phyloP scores from a whole-genome alignment of 2,888 invertebrate species.

The Pecten maximus region DNA sequence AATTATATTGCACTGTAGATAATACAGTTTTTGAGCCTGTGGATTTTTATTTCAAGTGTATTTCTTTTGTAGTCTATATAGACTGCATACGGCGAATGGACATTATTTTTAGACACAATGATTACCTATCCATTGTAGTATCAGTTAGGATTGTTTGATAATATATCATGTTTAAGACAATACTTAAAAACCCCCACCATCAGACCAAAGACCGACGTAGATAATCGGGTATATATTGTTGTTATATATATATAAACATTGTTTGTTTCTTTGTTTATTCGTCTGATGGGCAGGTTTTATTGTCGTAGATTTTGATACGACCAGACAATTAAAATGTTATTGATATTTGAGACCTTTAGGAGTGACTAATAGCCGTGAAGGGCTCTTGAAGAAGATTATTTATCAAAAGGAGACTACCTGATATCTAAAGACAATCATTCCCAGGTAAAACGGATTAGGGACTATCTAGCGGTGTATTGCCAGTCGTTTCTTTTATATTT shows the following conservation, averaged over 20 bases:
- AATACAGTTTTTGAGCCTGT: too few relatives aligned
- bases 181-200: too few relatives aligned
- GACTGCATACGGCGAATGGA: too few relatives aligned
- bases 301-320: neutral
- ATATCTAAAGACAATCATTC: neutral
- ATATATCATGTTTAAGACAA: too few relatives aligned
- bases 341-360: neutral
- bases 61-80: too few relatives aligned
- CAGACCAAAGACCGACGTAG: neutral
- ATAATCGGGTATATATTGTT: neutral
- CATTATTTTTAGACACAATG: too few relatives aligned
- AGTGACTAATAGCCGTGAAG: neutral
- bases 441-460: slow-evolving; percentile 13
- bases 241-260: neutral
- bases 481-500: neutral
- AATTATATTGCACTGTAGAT: too few relatives aligned
- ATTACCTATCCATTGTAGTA: too few relatives aligned
- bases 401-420: neutral
- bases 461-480: neutral
- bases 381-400: neutral
- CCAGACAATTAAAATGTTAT: slow-evolving; percentile 20
- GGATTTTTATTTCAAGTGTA: too few relatives aligned
- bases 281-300: neutral
- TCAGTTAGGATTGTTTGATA: too few relatives aligned
- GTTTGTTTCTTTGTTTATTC: neutral